Conservation (phyloP, 2,113 vertebrate genomes). For the Oncorhynchus gorbuscha region DNA sequence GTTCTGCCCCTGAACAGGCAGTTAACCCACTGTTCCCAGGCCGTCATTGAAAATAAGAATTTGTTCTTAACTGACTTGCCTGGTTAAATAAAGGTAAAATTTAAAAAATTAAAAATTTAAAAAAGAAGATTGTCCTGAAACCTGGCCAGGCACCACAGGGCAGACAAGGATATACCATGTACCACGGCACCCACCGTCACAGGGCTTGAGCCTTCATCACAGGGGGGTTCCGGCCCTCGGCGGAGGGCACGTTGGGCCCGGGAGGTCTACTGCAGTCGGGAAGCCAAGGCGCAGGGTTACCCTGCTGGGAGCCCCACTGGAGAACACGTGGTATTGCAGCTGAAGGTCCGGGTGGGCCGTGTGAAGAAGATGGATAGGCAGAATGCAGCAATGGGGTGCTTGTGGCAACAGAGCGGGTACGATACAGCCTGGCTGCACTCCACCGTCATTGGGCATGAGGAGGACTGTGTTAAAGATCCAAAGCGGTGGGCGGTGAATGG, state of each 20-base stretch:
- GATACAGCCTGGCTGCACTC: slow-evolving; percentile 56
- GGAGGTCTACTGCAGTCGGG: slow-evolving; percentile 57
- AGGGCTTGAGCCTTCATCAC: slow-evolving; percentile 40
- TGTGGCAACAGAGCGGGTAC: slow-evolving; percentile 55
- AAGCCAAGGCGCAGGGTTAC: slow-evolving; percentile 50
- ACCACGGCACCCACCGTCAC: slow-evolving; percentile 48
- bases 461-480: slow-evolving; percentile 55
- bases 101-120: no score
- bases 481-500: slow-evolving; percentile 43
- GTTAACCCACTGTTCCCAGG: no score
- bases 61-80: no score
- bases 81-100: no score
- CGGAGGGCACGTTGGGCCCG: slow-evolving; percentile 41
- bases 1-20: no score
- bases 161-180: slow-evolving; percentile 50
- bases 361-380: slow-evolving; percentile 49
- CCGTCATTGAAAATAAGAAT: no score
- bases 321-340: slow-evolving; percentile 50
- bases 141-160: slow-evolving; percentile 47
- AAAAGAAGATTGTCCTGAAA: slow-evolving; percentile 38
- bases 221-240: slow-evolving; percentile 40
- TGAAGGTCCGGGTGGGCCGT: slow-evolving; percentile 51
- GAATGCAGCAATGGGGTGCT: background rate
- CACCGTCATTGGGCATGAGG: slow-evolving; percentile 15
- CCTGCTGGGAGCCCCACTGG: background rate